phyloP scores from a whole-genome alignment of 2,888 invertebrate genomes.

The Tortrix viridana region DNA sequence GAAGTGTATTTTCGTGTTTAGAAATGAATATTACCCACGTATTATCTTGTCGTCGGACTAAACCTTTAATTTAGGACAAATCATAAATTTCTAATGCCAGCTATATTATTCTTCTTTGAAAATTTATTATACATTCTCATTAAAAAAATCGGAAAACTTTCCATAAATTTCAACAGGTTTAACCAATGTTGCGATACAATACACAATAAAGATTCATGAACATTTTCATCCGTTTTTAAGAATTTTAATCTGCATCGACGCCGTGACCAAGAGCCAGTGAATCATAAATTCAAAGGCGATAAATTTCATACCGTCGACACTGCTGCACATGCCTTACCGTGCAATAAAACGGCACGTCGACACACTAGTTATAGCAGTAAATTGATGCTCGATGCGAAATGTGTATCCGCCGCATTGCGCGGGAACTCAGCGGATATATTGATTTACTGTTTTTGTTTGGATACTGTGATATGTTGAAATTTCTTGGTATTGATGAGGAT shows the following conservation, averaged over 20 bases:
- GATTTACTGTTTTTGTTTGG: slow-evolving; percentile 8
- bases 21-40: too few species aligned
- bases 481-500: too few species aligned
- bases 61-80: too few species aligned
- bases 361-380: slow-evolving; percentile 5
- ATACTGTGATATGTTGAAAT: neutral
- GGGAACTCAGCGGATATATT: slow-evolving; percentile 13
- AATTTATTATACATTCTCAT: too few species aligned
- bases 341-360: slow-evolving; percentile 7
- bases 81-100: too few species aligned
- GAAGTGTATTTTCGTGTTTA: too few species aligned
- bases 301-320: slow-evolving; percentile 4
- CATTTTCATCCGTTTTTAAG: neutral
- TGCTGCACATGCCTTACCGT: slow-evolving; percentile 1
- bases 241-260: neutral
- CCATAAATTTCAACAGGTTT: too few species aligned
- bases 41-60: too few species aligned
- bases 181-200: too few species aligned
- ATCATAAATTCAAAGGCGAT: slow-evolving; percentile 2
- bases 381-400: slow-evolving; percentile 19
- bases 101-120: too few species aligned
- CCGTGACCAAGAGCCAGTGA: neutral
- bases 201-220: too few species aligned
- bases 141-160: too few species aligned
- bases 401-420: slow-evolving; percentile 9